Base-by-base conservation (phyloP, 2,888 invertebrate species). In the Podabrus alpinus region DNA sequence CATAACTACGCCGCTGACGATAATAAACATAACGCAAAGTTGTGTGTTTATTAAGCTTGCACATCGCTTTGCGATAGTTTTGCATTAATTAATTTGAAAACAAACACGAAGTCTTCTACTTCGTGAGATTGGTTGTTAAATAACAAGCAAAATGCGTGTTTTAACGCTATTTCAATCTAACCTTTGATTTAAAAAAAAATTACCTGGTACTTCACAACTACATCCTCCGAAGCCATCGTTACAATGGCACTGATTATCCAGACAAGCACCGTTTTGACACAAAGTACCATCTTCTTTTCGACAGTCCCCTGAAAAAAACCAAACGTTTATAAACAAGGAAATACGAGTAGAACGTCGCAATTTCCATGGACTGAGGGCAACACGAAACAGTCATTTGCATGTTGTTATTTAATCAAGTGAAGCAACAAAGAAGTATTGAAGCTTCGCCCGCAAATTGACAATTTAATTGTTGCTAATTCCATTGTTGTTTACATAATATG, bases 211-310 rank as follows among this genome's bases (percentile, higher is more conserved):
- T 91, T 96, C 95, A 88, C 97, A 97, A 88, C 95, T 96, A 88
- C 97, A 97, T 83, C 97, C 97, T 80, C 97, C 97, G 87, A 92
- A 97, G 83, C 97, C 97, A 88, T 97, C 97, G 88, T 97, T 97
- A 89, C 97, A 97, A 90, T 97, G 95, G 90, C 97, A 97, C 87
- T 95, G 95, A 86, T 94, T 94, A 88, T 95, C 95, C 85, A 97
- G 92, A 90, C 97, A 97, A 85, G 94, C 97, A 87, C 97, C 97
- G 88, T 97, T 96, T 88, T 94, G 93, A 90, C 97, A 97, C 86
- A 91, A 92, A 85, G 94, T 93, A 88, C 96, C 96, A 88, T 96
- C 95, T 85, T 94, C 94, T 91, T 95, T 95, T 90, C 93, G 94
- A 92, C 97, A 97, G 90, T 96, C 95, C 89, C 94, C 97, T 97